Conservation (phyloP, 2,113 vertebrate species). For the Panurus biarmicus region DNA sequence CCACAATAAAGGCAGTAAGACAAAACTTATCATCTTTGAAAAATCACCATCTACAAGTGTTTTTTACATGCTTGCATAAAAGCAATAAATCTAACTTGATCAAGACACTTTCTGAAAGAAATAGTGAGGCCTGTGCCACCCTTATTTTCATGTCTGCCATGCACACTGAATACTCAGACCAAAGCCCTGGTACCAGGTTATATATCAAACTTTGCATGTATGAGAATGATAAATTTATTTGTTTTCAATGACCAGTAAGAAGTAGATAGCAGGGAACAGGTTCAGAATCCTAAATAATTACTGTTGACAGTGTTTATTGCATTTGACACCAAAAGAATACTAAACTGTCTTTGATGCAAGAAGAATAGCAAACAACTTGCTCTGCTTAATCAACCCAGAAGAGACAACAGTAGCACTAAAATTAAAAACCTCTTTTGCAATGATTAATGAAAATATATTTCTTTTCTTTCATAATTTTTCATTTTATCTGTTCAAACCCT, state of each 20-base stretch:
- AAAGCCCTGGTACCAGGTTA: background rate
- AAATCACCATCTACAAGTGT: background rate
- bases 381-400: background rate
- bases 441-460: background rate
- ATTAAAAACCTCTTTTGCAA: background rate
- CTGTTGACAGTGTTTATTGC: background rate
- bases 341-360: background rate
- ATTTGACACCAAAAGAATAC: background rate
- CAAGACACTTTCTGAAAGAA: background rate
- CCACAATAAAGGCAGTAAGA: background rate
- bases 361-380: background rate
- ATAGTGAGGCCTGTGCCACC: background rate
- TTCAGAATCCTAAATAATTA: slow-evolving; percentile 1
- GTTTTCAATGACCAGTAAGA: background rate
- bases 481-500: background rate
- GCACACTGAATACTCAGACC: background rate
- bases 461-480: background rate
- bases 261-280: background rate
- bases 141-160: background rate
- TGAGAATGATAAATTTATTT: background rate
- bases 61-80: background rate
- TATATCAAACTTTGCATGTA: background rate
- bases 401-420: background rate
- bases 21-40: background rate
- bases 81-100: background rate